phyloP scores from a whole-genome alignment of 2,797 vertebrate species.

The Characodon lateralis region DNA sequence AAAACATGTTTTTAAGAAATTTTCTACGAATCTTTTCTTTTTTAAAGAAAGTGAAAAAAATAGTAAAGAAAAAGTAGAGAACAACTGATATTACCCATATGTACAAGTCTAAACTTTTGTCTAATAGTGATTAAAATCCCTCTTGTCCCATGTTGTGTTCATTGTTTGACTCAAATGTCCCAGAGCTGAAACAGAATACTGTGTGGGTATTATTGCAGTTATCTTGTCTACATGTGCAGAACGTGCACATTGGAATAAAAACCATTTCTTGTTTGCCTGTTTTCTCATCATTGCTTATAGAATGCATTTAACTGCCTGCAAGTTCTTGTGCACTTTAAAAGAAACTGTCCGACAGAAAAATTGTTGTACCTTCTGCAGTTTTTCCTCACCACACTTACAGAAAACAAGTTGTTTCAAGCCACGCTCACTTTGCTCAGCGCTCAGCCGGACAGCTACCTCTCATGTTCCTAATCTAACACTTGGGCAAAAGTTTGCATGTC shows the following conservation, averaged over 20 bases:
- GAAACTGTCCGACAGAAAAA: background rate
- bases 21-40: no score
- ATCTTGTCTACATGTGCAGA: background rate
- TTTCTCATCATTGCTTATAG: slow-evolving; percentile 10
- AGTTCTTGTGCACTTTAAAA: background rate
- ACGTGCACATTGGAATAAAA: background rate
- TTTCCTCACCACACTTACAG: background rate
- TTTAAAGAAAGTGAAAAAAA: background rate
- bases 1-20: background rate
- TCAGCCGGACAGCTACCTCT: slow-evolving; percentile 25
- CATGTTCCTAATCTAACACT: slow-evolving; percentile 10
- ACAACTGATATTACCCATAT: no score
- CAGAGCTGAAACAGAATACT: background rate
- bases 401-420: slow-evolving; percentile 10
- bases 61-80: background rate
- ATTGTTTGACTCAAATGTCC: background rate
- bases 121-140: background rate
- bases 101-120: no score
- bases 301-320: slow-evolving; percentile 33
- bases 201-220: background rate
- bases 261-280: background rate
- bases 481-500: slow-evolving; percentile 32
- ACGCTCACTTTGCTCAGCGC: slow-evolving; percentile 49
- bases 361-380: background rate
- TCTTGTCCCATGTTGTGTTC: background rate